These are phyloP conservation scores for Butorides virescens DNA, from an alignment of 2,113 vertebrate species.

Conservation along the genomic window DNA sequence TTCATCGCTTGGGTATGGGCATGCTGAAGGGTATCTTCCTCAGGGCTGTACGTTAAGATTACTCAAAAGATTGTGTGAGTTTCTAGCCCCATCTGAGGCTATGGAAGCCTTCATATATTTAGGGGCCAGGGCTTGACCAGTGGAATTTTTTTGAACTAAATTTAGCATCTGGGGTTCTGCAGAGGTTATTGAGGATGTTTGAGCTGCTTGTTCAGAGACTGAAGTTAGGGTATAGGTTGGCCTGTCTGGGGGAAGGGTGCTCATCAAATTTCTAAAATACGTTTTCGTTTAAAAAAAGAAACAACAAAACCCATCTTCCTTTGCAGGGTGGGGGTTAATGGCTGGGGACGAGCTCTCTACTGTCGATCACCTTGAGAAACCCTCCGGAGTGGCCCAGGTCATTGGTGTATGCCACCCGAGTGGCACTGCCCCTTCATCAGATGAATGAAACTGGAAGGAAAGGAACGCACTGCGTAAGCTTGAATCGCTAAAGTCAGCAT, in stretches of 20 bases:
- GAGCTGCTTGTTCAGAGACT: not conserved
- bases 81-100: not conserved
- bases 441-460: not conserved
- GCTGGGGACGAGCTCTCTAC: not conserved
- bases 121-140: not conserved
- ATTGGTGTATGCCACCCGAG: not conserved
- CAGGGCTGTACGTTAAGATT: fast-evolving
- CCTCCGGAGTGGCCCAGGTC: fast-evolving
- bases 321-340: not conserved
- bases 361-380: not conserved
- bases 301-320: not conserved
- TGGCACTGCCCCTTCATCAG: not conserved
- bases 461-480: fast-evolving
- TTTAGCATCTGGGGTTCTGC: not conserved
- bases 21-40: not conserved
- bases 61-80: not conserved
- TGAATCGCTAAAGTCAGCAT: not conserved
- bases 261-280: not conserved
- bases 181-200: not conserved
- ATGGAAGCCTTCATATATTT: not conserved
- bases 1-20: fast-evolving
- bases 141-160: not conserved
- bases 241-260: not conserved
- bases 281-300: not conserved
- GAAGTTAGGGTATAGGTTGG: not conserved